These are phyloP conservation scores for Crocallis elinguaria DNA, from an alignment of 2,888 invertebrate genomes.

Conservation along the genomic window DNA sequence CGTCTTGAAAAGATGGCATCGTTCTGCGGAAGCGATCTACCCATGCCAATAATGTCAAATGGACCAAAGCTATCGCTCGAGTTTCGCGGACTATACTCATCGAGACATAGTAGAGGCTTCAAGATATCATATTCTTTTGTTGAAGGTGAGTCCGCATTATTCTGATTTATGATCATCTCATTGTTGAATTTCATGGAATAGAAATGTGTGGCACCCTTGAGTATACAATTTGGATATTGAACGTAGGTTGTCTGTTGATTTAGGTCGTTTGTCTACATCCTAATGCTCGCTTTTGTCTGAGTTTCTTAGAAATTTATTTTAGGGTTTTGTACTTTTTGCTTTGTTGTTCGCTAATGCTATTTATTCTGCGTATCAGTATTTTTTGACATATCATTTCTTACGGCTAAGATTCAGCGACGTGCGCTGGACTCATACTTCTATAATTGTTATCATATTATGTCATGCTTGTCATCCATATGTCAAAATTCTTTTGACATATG, in stretches of 20 bases:
- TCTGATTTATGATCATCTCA: constrained; percentile 24
- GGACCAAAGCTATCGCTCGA: constrained; percentile 93
- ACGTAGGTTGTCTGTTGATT: constrained; percentile 16
- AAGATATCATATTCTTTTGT: constrained; percentile 94
- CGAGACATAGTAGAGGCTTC: constrained; percentile 92
- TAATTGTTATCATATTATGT: too few relatives aligned
- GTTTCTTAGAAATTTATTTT: constrained; percentile 1
- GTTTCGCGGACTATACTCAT: constrained; percentile 91
- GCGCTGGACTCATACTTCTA: too few relatives aligned
- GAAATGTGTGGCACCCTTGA: constrained; percentile 11
- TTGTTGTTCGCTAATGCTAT: not conserved
- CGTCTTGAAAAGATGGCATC: constrained; percentile 94
- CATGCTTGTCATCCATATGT: too few relatives aligned
- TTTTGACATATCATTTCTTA: too few relatives aligned
- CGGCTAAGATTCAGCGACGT: too few relatives aligned
- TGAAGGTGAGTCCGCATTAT: constrained; percentile 87
- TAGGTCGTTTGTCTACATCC: constrained; percentile 12
- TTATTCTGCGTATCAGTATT: too few relatives aligned
- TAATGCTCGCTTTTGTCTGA: constrained; percentile 1
- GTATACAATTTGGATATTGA: constrained; percentile 17
- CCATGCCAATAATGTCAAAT: constrained; percentile 97
- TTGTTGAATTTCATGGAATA: constrained; percentile 18
- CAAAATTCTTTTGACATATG: too few relatives aligned
- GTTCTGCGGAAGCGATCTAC: constrained; percentile 92
- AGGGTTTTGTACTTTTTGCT: not conserved